Percentiles rank a stretch among this genome's conserved stretches.
These are phyloP conservation scores for Phoenicopterus ruber DNA, from an alignment of 2,113 vertebrate genomes.

Conservation along the genomic window DNA sequence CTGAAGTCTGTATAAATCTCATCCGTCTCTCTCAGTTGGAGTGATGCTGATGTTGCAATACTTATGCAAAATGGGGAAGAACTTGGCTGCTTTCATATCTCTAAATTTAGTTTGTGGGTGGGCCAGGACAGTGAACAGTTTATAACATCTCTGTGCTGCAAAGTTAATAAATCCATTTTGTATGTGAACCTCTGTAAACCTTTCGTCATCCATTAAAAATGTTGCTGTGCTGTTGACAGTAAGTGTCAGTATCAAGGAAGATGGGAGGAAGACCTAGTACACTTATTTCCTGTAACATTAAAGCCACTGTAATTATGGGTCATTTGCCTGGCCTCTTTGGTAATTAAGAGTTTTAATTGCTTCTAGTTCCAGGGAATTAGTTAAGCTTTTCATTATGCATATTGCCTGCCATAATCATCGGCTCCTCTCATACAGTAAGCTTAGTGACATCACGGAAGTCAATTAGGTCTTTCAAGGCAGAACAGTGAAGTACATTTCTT, in stretches of 20 bases:
- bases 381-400: slow-evolving; percentile 60
- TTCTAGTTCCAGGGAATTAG: slow-evolving; percentile 71
- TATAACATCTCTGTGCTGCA: not conserved
- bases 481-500: slow-evolving; percentile 52
- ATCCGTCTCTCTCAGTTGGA: slow-evolving; percentile 28
- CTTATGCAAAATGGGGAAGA: not conserved
- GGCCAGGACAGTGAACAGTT: not conserved
- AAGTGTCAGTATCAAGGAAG: slow-evolving; percentile 8
- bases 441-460: slow-evolving; percentile 72
- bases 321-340: slow-evolving; percentile 60
- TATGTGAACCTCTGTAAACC: not conserved
- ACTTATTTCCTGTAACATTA: slow-evolving; percentile 40
- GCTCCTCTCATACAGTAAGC: slow-evolving; percentile 23
- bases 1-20: slow-evolving; percentile 39
- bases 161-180: slow-evolving; percentile 26
- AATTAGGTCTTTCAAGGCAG: slow-evolving; percentile 67
- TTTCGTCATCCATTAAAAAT: not conserved
- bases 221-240: not conserved
- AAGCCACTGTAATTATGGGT: slow-evolving; percentile 65
- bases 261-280: not conserved
- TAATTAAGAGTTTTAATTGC: slow-evolving; percentile 79
- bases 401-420: slow-evolving; percentile 53
- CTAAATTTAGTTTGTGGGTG: slow-evolving; percentile 23
- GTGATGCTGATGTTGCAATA: slow-evolving; percentile 25
- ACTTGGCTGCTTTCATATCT: slow-evolving; percentile 6